Evolutionary conservation across 2,888 invertebrate genomes (phyloP).

Genomic region (Machimus rusticus): DNA sequence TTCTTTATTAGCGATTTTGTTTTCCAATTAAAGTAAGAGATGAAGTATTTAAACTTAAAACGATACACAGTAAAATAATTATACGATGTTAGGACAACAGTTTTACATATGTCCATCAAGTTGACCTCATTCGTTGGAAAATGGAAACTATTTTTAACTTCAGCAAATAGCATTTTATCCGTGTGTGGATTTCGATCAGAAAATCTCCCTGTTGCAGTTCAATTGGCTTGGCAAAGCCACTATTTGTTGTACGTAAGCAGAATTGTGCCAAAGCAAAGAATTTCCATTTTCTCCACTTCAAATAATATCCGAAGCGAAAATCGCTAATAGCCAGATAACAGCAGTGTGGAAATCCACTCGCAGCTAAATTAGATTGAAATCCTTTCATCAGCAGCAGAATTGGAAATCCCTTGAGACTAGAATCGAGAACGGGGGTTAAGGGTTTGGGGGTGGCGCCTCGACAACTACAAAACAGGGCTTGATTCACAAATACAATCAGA

Average conservation of each 20-base stretch:
- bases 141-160: not conserved
- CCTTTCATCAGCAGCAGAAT: slow-evolving; percentile 10
- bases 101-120: not conserved
- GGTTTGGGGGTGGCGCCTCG: not conserved
- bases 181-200: not conserved
- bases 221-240: not conserved
- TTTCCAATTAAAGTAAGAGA: too few species aligned
- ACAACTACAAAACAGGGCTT: not conserved
- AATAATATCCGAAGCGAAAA: not conserved
- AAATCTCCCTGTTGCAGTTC: not conserved
- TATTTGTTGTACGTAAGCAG: not conserved
- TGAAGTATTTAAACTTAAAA: too few species aligned
- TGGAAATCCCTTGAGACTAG: not conserved
- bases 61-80: too few species aligned
- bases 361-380: slow-evolving; percentile 1
- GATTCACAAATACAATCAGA: not conserved
- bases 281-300: slow-evolving; percentile 4
- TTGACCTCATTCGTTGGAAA: not conserved
- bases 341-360: not conserved
- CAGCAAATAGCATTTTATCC: not conserved
- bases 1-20: too few species aligned
- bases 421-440: not conserved
- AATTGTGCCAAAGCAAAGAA: not conserved
- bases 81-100: not conserved
- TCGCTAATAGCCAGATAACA: slow-evolving; percentile 4